Conservation (phyloP, 1,140 invertebrate genomes). For the Bombus fervidus region DNA sequence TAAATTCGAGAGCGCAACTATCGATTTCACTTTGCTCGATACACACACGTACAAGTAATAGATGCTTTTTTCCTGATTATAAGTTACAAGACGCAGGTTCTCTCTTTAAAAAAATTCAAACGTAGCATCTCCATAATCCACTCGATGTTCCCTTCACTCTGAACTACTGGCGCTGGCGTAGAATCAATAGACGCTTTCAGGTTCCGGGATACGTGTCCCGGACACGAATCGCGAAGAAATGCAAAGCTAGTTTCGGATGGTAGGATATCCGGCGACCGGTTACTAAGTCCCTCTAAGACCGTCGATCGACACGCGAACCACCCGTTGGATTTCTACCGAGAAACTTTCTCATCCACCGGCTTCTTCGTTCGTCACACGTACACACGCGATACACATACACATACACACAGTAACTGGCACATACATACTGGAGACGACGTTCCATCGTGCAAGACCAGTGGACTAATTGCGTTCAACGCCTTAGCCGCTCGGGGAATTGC, state of each 20-base stretch:
- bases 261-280: neutral
- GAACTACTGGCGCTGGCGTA: neutral
- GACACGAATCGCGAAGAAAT: slow-evolving; percentile 3
- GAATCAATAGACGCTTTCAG: slow-evolving; percentile 4
- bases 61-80: neutral
- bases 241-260: slow-evolving; percentile 14
- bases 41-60: neutral
- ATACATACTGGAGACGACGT: neutral
- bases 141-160: neutral
- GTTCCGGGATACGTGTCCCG: neutral
- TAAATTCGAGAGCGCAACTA: neutral
- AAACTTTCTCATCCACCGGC: slow-evolving; percentile 17
- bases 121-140: neutral
- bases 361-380: slow-evolving; percentile 17
- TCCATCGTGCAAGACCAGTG: neutral
- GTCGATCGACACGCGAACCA: slow-evolving; percentile 35
- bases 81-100: neutral
- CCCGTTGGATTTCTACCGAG: slow-evolving; percentile 2
- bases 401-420: neutral
- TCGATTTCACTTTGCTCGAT: neutral
- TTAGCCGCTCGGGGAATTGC: slow-evolving; percentile 16
- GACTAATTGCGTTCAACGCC: slow-evolving; percentile 48
- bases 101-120: neutral
- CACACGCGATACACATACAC: neutral
- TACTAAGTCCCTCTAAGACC: slow-evolving; percentile 24